Conservation (phyloP, 2,888 invertebrate genomes). For the Asteroscopus sphinx region DNA sequence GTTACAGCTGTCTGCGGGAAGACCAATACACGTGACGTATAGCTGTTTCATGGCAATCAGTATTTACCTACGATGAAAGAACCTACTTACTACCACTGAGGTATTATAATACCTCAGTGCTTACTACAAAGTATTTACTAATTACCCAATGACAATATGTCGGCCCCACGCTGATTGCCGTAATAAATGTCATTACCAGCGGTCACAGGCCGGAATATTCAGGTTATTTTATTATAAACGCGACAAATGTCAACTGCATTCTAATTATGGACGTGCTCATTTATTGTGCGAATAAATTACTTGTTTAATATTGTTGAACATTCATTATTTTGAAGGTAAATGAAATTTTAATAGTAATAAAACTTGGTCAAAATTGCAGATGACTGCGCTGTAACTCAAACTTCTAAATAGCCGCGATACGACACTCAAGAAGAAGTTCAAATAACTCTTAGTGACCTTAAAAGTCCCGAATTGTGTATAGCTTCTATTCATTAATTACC, state of each 20-base stretch:
- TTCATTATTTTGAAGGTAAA: neutral
- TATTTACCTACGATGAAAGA: too few relatives aligned
- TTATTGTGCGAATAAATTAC: conserved; percentile 1
- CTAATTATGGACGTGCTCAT: conserved; percentile 8
- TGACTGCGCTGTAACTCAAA: too few relatives aligned
- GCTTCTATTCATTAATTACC: too few relatives aligned
- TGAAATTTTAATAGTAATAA: neutral
- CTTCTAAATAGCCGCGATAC: too few relatives aligned
- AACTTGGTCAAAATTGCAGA: neutral
- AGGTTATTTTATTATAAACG: conserved; percentile 15
- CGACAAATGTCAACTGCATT: conserved; percentile 24
- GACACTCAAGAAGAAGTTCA: too few relatives aligned
- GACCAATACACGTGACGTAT: conserved; percentile 28
- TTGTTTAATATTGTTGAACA: conserved; percentile 2
- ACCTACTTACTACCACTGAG: too few relatives aligned
- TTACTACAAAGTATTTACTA: too few relatives aligned
- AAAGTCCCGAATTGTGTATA: too few relatives aligned
- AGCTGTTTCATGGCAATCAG: conserved; percentile 21
- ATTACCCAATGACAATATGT: conserved; percentile 31
- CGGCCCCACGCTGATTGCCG: conserved; percentile 28
- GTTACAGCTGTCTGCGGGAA: conserved; percentile 14
- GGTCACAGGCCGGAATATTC: conserved; percentile 14
- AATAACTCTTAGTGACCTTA: too few relatives aligned
- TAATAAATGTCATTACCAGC: conserved; percentile 31
- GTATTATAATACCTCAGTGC: too few relatives aligned